phyloP scores from a whole-genome alignment of 2,888 invertebrate genomes.

The Phalangium opilio region DNA sequence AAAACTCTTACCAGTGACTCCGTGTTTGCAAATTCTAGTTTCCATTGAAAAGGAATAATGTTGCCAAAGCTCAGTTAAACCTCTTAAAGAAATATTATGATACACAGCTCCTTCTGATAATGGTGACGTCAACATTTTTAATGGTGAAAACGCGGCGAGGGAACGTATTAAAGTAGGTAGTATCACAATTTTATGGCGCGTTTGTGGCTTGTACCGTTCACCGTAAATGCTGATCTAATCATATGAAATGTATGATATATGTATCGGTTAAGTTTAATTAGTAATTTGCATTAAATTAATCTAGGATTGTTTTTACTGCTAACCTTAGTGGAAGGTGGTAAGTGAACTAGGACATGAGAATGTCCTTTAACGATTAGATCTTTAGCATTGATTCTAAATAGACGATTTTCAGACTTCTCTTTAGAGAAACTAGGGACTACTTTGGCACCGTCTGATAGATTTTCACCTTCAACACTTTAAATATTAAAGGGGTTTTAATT shows the following conservation, averaged over 20 bases:
- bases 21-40: constrained; percentile 12
- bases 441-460: not conserved
- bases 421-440: not conserved
- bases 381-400: not conserved
- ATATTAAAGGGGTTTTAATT: not conserved
- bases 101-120: constrained; percentile 1
- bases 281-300: not conserved
- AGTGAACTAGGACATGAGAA: constrained; percentile 8
- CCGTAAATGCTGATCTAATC: not conserved
- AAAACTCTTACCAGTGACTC: constrained; percentile 11
- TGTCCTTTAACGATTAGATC: constrained; percentile 6
- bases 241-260: not conserved
- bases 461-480: not conserved
- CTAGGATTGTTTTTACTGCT: not conserved
- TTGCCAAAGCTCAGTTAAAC: not conserved
- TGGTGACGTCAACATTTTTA: not conserved
- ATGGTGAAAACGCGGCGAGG: not conserved
- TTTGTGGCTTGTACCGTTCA: not conserved
- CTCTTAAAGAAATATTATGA: not conserved
- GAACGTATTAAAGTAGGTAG: not conserved
- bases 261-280: not conserved
- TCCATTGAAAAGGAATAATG: constrained; percentile 8
- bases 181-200: not conserved
- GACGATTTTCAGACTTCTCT: not conserved
- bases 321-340: constrained; percentile 5